Evolutionary conservation across 2,113 vertebrate species (phyloP), one percentile per base, ranked within the genome.

Genomic region (Pseudorhombus dupliciocellatus): DNA sequence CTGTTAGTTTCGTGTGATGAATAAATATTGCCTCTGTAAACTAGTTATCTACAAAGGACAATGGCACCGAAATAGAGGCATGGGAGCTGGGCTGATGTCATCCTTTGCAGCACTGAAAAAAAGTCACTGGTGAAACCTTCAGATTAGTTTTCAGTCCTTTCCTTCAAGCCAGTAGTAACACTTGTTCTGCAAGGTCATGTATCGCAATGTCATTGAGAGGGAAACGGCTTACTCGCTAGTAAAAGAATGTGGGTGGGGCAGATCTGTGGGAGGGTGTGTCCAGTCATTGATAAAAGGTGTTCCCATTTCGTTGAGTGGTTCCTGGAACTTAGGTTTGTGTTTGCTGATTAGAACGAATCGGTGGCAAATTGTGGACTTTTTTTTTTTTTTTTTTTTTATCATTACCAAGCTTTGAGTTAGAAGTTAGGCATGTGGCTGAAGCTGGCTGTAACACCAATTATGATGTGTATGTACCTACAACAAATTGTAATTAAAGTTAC

Each of bases 241-340:
- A 58, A 84, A 83, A 81, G 84, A 93, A 89, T 87, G 88, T 84
- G 88, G 92, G 90, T 88, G 90, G 74, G 84, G 64, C 67, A 63
- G 46, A 54, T 62, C 78, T 61, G 61, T 60, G 70, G 25, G 42
- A 76, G 31, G 74, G 82, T 55, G 83, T 80, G 85, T 64, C 74
- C 71, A 26, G 40, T 75, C 77, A 91, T 88, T 92, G 90, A 91
- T 92, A 89, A 89, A 91, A 88, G 77, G 72, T 79, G 82, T 58
- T 56, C 30, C 70, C 30, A 26, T 83, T 86, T 85, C 30, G 87
- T 90, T 90, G 62, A 70, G 81, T 58, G 70, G 22, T 89, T 93
- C 88, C 62, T 78, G 77, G 86, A 94, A 93, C 31, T 66, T 66
- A 56, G 73, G 72, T 80, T 81, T 86, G 72, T 80, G 58, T 88